Conservation (phyloP, 2,888 invertebrate genomes). For the Eristalis arbustorum region DNA sequence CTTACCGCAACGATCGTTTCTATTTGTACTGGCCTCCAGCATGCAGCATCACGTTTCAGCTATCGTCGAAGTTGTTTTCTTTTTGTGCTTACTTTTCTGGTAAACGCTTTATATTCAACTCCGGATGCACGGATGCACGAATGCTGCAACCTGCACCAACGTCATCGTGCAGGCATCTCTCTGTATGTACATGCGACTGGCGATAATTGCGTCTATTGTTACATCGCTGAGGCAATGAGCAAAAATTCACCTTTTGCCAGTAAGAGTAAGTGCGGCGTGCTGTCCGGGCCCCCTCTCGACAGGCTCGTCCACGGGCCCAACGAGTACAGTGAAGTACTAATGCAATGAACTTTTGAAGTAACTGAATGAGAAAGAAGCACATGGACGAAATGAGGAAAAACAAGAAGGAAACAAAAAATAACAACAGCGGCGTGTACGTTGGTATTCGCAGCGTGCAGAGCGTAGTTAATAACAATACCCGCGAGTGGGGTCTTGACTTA, state of each 20-base stretch:
- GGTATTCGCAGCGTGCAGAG: neutral
- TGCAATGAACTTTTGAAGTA: conserved; percentile 68
- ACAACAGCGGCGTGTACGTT: conserved; percentile 14
- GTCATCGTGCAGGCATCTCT: conserved; percentile 23
- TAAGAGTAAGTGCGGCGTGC: conserved; percentile 28
- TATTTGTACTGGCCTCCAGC: neutral
- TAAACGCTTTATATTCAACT: conserved; percentile 54
- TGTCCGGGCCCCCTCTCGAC: neutral
- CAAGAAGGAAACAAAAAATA: neutral
- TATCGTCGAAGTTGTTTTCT: conserved; percentile 23
- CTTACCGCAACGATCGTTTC: neutral
- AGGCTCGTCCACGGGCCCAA: conserved; percentile 14
- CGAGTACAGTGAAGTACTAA: conserved; percentile 26
- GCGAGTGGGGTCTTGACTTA: conserved; percentile 58
- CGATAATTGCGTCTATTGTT: conserved; percentile 65
- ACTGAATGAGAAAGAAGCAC: conserved; percentile 7
- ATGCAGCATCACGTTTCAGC: conserved; percentile 59
- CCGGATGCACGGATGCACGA: conserved; percentile 8
- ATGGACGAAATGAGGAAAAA: neutral
- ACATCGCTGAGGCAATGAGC: conserved; percentile 53
- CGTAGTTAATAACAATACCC: conserved; percentile 46
- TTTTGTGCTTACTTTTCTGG: conserved; percentile 25
- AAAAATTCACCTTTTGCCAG: conserved; percentile 59
- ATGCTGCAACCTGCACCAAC: conserved; percentile 61
- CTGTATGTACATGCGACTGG: conserved; percentile 4